Evolutionary conservation across 1,140 invertebrate genomes (phyloP).

Genomic region (Sinonovacula constricta): DNA sequence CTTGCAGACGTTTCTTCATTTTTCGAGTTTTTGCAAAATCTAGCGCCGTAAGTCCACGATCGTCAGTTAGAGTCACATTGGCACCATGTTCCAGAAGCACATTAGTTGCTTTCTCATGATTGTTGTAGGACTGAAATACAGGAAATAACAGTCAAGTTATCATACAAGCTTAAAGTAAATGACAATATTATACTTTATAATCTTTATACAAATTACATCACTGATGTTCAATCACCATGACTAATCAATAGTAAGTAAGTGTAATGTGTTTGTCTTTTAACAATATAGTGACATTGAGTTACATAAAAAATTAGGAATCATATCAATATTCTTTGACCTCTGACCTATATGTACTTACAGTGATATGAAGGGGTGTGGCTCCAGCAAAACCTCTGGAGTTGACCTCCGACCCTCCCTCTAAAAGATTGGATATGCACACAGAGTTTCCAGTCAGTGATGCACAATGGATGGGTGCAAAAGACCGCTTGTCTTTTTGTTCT

Average conservation of each 20-base stretch:
- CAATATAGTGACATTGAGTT: too few relatives aligned
- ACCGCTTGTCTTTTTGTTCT: conserved; percentile 72
- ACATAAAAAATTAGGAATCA: neutral
- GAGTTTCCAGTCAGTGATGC: conserved; percentile 74
- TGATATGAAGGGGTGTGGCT: conserved; percentile 75
- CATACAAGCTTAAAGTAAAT: too few relatives aligned
- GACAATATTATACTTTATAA: neutral
- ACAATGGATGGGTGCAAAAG: conserved; percentile 75
- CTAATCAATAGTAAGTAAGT: too few relatives aligned
- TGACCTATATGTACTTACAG: conserved; percentile 72
- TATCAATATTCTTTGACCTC: too few relatives aligned
- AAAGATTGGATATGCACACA: conserved; percentile 62
- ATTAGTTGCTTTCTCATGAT: conserved; percentile 69
- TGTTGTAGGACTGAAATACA: conserved; percentile 71
- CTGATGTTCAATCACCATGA: too few relatives aligned
- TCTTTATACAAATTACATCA: too few relatives aligned
- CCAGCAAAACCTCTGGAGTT: conserved; percentile 75
- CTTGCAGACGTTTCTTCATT: conserved; percentile 71
- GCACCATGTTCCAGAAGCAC: conserved; percentile 72
- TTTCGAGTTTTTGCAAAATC: conserved; percentile 74
- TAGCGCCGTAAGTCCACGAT: conserved; percentile 72
- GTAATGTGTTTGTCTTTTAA: too few relatives aligned
- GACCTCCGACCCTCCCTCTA: conserved; percentile 73
- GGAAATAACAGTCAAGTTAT: neutral
- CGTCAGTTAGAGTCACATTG: conserved; percentile 73